Evolutionary conservation across 2,797 vertebrate species (phyloP), one percentile per base, ranked within the genome.

Genomic region (Forpus xanthops): DNA sequence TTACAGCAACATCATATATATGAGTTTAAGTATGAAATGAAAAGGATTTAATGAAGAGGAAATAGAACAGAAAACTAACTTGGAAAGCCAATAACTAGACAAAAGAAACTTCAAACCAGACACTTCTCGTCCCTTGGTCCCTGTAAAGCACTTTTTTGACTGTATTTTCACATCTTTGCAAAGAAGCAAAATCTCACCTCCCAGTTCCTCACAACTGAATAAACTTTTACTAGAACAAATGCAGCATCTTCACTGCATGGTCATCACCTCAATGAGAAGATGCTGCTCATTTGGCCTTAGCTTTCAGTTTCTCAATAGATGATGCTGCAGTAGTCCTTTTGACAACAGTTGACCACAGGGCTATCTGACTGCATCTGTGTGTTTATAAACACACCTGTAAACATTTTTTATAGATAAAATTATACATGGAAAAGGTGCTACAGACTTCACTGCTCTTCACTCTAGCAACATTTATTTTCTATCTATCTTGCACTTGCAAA

Each of bases 1-100:
- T 72, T 78, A 81, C 33, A 45, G 20, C 33, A 79, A 44, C 12
- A 44, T 89, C 64, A 42, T 19, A 4, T 61, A 12, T n/a, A 42
- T 62, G 39, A 3, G 9, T 73, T 16, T 85, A 75, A 37, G 33
- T 21, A 73, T 50, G 27, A 87, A 94, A 73, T 5, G 79, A 66
- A 81, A 72, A 56, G 13, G 6, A 6, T 72, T 89, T 76, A 31
- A 61, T 58, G n/a, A 75, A 81, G 8, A 89, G 31, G n/a, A 86
- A 75, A 77, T 12, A 11, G 21, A 88, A 71, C 25, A 75, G 17
- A 86, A 84, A 84, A 85, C 37, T 78, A 78, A 84, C 75, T 74
- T 31, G 30, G 49, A 65, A 86, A 84, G n/a, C 28, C 49, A 72
- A 27, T 73, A 70, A 77, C 73, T 75, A 87, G 33, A 61, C 41